phyloP scores from a whole-genome alignment of 2,797 vertebrate genomes.

The Mus caroli region DNA sequence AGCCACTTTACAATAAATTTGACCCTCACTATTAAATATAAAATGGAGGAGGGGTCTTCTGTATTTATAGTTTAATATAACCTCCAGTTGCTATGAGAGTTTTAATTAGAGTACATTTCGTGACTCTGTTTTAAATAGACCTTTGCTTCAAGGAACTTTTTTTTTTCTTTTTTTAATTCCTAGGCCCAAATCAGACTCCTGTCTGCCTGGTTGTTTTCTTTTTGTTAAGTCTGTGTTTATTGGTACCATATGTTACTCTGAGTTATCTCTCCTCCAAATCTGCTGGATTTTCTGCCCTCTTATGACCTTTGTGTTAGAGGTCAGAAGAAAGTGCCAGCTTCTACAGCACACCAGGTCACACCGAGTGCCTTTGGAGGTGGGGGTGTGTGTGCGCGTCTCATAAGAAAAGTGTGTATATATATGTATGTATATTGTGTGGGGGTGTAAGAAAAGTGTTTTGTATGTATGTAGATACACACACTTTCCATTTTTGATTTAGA shows the following conservation, averaged over 20 bases:
- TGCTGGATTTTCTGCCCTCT: constrained; percentile 67
- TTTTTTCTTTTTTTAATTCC: constrained; percentile 60
- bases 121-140: constrained; percentile 70
- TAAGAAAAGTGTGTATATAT: background rate
- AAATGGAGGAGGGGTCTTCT: background rate
- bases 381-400: background rate
- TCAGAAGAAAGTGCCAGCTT: constrained; percentile 53
- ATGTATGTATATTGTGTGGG: background rate
- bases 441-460: background rate
- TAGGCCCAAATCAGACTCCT: constrained; percentile 57
- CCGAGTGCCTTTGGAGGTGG: background rate
- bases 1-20: constrained; percentile 33
- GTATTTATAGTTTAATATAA: constrained; percentile 41
- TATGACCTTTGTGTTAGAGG: constrained; percentile 67
- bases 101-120: constrained; percentile 65
- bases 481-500: background rate
- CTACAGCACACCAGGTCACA: background rate
- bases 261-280: constrained; percentile 69
- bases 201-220: constrained; percentile 66
- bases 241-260: constrained; percentile 72
- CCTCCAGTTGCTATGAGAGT: constrained; percentile 25
- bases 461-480: background rate
- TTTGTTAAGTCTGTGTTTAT: constrained; percentile 73
- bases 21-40: constrained; percentile 40
- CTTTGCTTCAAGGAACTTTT: constrained; percentile 64